Percentiles rank a stretch among this genome's conserved stretches.
Evolutionary conservation across 2,797 vertebrate species (phyloP).

Genomic region (Oryzias dopingdopingensis): DNA sequence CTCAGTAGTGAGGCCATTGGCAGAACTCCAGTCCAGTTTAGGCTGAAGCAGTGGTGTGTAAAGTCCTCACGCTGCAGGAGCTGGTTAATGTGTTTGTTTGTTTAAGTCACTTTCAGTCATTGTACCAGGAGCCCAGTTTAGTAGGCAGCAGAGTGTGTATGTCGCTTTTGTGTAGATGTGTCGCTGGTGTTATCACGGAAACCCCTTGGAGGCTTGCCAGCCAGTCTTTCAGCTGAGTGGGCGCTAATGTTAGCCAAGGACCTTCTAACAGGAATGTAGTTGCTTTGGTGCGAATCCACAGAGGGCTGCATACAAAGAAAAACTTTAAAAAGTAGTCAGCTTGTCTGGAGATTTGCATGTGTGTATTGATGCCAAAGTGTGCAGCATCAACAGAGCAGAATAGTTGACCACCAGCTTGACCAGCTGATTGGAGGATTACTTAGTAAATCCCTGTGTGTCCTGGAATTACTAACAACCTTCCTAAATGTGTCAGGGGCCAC

Average conservation of each 20-base stretch:
- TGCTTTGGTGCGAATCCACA: neutral
- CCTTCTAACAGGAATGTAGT: conserved; percentile 11
- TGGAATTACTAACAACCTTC: conserved; percentile 54
- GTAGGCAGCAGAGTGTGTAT: neutral
- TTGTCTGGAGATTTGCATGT: neutral
- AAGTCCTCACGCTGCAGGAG: conserved; percentile 3
- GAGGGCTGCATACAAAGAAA: too few relatives aligned
- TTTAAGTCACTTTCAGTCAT: neutral
- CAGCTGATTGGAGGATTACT: conserved; percentile 59
- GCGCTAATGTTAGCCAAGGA: conserved; percentile 12
- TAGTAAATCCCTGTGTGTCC: conserved; percentile 53
- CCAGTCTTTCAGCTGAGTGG: conserved; percentile 15
- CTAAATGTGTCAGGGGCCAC: conserved; percentile 36
- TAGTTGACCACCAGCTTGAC: conserved; percentile 33
- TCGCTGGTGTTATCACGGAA: conserved; percentile 44
- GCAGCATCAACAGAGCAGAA: conserved; percentile 24
- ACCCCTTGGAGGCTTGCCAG: conserved; percentile 32
- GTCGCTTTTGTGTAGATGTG: neutral
- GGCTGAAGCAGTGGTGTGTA: conserved; percentile 7
- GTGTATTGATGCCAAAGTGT: neutral
- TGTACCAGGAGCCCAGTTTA: neutral
- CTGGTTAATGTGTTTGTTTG: too few relatives aligned
- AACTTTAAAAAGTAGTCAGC: too few relatives aligned
- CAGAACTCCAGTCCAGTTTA: conserved; percentile 11
- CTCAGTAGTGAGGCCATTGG: conserved; percentile 20